Percentiles rank a stretch among this genome's conserved stretches.
Conservation (phyloP, 1,140 invertebrate species). For the Cataglyphis hispanica region DNA sequence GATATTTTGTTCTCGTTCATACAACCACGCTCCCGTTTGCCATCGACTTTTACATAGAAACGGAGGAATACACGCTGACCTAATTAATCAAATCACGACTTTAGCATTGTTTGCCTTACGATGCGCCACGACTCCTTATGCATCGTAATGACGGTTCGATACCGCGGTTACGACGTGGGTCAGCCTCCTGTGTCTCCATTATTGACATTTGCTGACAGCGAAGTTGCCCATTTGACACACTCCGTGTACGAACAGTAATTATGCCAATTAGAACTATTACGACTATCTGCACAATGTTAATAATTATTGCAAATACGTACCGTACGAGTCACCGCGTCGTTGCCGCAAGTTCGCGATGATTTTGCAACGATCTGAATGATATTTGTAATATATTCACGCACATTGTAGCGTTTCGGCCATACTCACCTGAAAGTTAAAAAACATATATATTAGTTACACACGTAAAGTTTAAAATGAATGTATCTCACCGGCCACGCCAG, state of each 20-base stretch:
- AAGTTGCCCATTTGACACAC: constrained; percentile 33
- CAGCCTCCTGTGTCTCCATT: constrained; percentile 26
- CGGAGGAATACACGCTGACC: neutral
- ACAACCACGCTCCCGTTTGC: neutral
- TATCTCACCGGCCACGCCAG: neutral
- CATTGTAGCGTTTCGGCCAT: neutral
- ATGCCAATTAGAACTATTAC: constrained; percentile 41
- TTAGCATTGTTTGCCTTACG: constrained; percentile 8
- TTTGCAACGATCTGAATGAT: neutral
- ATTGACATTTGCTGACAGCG: constrained; percentile 51
- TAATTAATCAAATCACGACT: constrained; percentile 34
- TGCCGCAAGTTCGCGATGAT: neutral
- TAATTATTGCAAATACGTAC: constrained; percentile 51
- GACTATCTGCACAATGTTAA: constrained; percentile 9
- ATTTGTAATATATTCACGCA: neutral
- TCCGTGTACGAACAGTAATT: constrained; percentile 40
- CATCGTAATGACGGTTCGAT: constrained; percentile 32
- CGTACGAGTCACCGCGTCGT: neutral
- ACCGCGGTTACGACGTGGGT: constrained; percentile 17
- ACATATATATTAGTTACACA: constrained; percentile 9
- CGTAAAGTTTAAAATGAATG: constrained; percentile 43
- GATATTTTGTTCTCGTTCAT: neutral
- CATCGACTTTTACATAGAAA: neutral
- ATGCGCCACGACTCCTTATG: constrained; percentile 28
- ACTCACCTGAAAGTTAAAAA: constrained; percentile 63